A percentile compares a stretch with the other conserved stretches of the same genome.
Conservation (phyloP, 2,888 invertebrate genomes). For the Drosophila trichaetosa region DNA sequence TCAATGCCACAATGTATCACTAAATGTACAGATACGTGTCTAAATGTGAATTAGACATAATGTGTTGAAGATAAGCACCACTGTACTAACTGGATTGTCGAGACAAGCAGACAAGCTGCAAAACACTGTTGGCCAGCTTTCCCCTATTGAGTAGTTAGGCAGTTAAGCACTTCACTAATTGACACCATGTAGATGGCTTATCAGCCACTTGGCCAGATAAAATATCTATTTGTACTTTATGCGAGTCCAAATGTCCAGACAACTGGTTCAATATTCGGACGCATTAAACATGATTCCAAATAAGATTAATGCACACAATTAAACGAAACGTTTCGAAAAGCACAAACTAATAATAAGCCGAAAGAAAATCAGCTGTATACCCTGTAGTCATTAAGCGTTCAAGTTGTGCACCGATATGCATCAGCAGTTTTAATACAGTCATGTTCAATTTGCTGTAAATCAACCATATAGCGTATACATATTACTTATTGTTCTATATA, state of each 20-base stretch:
- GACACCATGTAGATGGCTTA: slow-evolving; percentile 9
- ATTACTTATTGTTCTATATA: background rate
- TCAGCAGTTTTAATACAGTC: background rate
- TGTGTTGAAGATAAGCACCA: slow-evolving; percentile 26
- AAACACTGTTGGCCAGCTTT: slow-evolving; percentile 36
- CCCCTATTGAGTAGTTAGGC: slow-evolving; percentile 18
- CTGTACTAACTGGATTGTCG: slow-evolving; percentile 23
- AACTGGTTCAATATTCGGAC: slow-evolving; percentile 42
- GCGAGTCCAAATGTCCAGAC: slow-evolving; percentile 3
- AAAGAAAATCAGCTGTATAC: slow-evolving; percentile 51
- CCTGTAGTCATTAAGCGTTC: slow-evolving; percentile 2
- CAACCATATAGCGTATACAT: background rate
- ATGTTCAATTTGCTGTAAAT: background rate
- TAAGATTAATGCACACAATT: slow-evolving; percentile 55
- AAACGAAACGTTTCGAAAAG: slow-evolving; percentile 28
- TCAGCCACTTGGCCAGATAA: slow-evolving; percentile 25
- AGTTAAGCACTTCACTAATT: slow-evolving; percentile 13
- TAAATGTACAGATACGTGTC: slow-evolving; percentile 23
- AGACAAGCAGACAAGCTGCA: slow-evolving; percentile 1
- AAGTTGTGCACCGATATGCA: background rate
- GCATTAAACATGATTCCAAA: slow-evolving; percentile 33
- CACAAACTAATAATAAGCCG: slow-evolving; percentile 20
- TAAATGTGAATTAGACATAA: slow-evolving; percentile 31
- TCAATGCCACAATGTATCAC: slow-evolving; percentile 42
- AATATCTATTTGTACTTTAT: slow-evolving; percentile 33